Base-by-base conservation (phyloP, 2,113 vertebrate genomes). In the Nettapus auritus region DNA sequence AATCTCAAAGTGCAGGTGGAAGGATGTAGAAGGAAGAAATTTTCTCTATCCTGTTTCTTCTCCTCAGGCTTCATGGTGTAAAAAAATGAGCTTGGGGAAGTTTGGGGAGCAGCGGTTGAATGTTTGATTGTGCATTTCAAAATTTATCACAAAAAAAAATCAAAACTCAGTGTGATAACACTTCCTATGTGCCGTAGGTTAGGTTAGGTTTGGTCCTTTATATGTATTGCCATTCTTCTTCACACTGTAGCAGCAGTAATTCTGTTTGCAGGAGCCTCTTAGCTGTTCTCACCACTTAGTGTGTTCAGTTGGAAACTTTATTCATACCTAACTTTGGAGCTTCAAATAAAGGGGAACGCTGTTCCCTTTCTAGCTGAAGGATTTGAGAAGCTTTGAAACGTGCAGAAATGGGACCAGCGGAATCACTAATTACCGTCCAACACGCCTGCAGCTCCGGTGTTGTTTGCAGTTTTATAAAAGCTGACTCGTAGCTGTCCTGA, bases 171-270 rank as follows among this genome's bases (percentile, higher is more conserved):
- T 59, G 15, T 34, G 34, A 10, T 66, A 52, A 40, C 38, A 22
- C 38, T 15, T 53, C 31, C n/a, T 40, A 5, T 21, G 8, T 33
- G 3, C 26, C 67, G 3, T 13, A 33, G 44, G 22, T 19, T 71
- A 17, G 13, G 3, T 90, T 79, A 76, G 56, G 10, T 44, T 64
- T 52, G 28, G 7, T 59, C 31, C 31, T 82, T 71, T n/a, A 13
- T 0, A 0, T 4, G 7, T 40, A 10, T 77, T 12, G 4, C 19
- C 8, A 3, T 63, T 71, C 11, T 64, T 62, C 34, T 6, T 78
- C 78, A 5, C 13, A 4, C 8, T 68, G 53, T 13, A 6, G 22
- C 48, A 90, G 16, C 17, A 60, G 40, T 31, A 26, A 33, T 80
- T 21, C 6, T 11, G 18, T 82, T 25, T 55, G 3, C 57, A 63